Conservation (phyloP, 2,888 invertebrate genomes). For the Tipula vernalis region DNA sequence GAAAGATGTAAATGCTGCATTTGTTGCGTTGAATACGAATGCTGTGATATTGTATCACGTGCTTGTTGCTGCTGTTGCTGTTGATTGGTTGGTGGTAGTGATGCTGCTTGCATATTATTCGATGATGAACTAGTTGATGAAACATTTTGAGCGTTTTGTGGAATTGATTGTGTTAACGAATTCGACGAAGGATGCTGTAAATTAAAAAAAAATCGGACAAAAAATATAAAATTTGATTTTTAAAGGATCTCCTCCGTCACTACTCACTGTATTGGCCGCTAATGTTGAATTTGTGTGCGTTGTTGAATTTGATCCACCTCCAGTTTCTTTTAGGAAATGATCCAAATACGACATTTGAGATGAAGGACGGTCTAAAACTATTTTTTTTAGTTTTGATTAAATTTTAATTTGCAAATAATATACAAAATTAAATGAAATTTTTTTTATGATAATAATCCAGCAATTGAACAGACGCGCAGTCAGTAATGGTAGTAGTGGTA, state of each 20-base stretch:
- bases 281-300: constrained; percentile 19
- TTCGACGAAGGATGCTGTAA: constrained; percentile 19
- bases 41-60: constrained; percentile 13
- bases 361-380: constrained; percentile 78
- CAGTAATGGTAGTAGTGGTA: not conserved
- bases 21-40: constrained; percentile 23
- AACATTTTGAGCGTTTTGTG: constrained; percentile 17
- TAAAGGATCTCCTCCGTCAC: not conserved
- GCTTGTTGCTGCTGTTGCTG: constrained; percentile 14
- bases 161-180: constrained; percentile 19
- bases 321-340: constrained; percentile 73
- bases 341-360: constrained; percentile 87
- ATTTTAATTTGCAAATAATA: not conserved
- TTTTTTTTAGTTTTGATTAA: constrained; percentile 6
- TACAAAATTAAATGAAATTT: not conserved
- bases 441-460: not conserved
- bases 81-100: constrained; percentile 6
- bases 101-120: constrained; percentile 18
- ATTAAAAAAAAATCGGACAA: not conserved
- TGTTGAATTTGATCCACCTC: constrained; percentile 26
- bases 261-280: constrained; percentile 19
- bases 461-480: not conserved
- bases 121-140: constrained; percentile 20
- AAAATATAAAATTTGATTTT: not conserved
- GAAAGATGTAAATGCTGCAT: constrained; percentile 26